These are phyloP conservation scores for Microplitis manilae DNA, from an alignment of 2,888 invertebrate species.

Conservation along the genomic window DNA sequence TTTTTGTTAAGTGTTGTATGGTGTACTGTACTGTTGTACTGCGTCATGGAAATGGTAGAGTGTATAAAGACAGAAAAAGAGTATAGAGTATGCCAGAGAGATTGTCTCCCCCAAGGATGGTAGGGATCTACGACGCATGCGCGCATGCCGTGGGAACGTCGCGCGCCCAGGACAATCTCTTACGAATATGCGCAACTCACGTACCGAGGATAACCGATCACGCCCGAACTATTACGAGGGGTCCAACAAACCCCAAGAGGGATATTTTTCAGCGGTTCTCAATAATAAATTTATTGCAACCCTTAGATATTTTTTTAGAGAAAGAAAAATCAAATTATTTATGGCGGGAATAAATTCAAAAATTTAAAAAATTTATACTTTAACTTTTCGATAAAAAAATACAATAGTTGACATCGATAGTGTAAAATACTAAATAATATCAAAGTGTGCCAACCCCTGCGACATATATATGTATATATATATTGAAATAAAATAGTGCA, in stretches of 20 bases:
- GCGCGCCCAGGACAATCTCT: constrained; percentile 60
- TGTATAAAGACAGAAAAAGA: constrained; percentile 40
- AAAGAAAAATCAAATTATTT: no score
- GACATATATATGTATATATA: constrained; percentile 14
- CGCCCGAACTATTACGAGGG: constrained; percentile 55
- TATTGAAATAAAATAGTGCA: constrained; percentile 52
- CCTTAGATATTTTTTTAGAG: no score
- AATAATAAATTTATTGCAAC: no score
- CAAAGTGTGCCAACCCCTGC: constrained; percentile 40
- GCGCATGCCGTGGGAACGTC: constrained; percentile 68
- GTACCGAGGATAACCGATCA: constrained; percentile 59
- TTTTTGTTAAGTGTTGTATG: constrained; percentile 34
- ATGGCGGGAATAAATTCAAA: no score
- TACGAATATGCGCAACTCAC: constrained; percentile 46
- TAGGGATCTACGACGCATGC: constrained; percentile 60
- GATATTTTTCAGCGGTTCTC: constrained; percentile 54
- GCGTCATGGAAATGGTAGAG: constrained; percentile 50
- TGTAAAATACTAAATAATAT: background rate
- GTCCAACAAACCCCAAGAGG: constrained; percentile 54
- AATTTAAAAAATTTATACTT: no score
- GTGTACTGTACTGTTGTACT: constrained; percentile 49
- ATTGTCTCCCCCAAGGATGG: constrained; percentile 41
- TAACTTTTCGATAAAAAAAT: no score
- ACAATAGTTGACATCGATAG: no score
- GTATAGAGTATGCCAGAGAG: constrained; percentile 37